A percentile compares a stretch with the other conserved stretches of the same genome.
phyloP scores from a whole-genome alignment of 2,888 invertebrate genomes.

The Mayetiola destructor region DNA sequence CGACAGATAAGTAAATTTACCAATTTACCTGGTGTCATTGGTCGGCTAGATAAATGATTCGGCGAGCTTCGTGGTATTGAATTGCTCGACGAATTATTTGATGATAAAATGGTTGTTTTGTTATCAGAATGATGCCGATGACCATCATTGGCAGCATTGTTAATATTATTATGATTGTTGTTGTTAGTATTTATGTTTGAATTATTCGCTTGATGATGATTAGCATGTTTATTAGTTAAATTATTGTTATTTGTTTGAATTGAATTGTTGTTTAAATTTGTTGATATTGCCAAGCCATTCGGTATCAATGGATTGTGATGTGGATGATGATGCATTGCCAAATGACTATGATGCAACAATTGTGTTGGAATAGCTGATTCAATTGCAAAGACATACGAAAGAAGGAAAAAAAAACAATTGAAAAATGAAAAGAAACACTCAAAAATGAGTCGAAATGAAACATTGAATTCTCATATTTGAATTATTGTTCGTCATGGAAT shows the following conservation, averaged over 20 bases:
- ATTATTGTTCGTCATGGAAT: too few relatives aligned
- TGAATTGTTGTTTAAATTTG: slow-evolving; percentile 26
- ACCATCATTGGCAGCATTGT: too few relatives aligned
- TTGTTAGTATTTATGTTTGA: slow-evolving; percentile 20
- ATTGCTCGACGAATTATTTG: slow-evolving; percentile 26
- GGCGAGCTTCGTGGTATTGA: slow-evolving; percentile 33
- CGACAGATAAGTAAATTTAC: too few relatives aligned
- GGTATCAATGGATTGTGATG: slow-evolving; percentile 15
- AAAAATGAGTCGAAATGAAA: too few relatives aligned
- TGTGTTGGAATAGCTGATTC: slow-evolving; percentile 28
- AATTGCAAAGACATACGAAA: too few relatives aligned
- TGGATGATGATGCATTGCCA: slow-evolving; percentile 24
- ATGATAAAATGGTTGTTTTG: slow-evolving; percentile 15
- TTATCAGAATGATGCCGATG: slow-evolving; percentile 17
- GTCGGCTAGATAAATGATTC: slow-evolving; percentile 23
- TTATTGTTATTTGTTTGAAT: slow-evolving; percentile 23
- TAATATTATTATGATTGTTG: slow-evolving; percentile 19
- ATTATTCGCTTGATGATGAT: slow-evolving; percentile 20
- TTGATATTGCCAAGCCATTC: slow-evolving; percentile 24
- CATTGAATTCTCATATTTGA: too few relatives aligned
- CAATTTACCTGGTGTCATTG: slow-evolving; percentile 17
- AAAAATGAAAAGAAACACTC: too few relatives aligned
- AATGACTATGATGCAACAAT: slow-evolving; percentile 32
- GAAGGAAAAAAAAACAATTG: too few relatives aligned
- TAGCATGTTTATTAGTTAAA: slow-evolving; percentile 20